Percentiles rank a stretch among this genome's conserved stretches.
phyloP scores from a whole-genome alignment of 2,888 invertebrate genomes.

The Spisula subtruncata region DNA sequence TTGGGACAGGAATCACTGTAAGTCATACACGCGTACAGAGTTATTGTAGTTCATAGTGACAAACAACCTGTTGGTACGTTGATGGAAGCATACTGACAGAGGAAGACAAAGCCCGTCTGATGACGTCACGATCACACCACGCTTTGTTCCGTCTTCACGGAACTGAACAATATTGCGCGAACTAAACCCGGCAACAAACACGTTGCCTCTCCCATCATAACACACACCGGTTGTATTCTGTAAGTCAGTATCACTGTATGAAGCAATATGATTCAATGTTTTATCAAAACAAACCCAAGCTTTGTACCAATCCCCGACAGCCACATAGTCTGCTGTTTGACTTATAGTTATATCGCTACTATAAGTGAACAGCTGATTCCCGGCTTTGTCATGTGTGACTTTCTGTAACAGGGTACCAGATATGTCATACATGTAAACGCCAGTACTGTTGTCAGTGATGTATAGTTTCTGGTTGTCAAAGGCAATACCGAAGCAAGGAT shows the following conservation, averaged over 20 bases:
- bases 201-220: constrained; percentile 12
- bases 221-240: background rate
- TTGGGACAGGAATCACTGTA: background rate
- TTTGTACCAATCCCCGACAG: background rate
- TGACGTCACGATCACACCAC: constrained; percentile 2
- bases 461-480: constrained; percentile 12
- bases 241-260: constrained; percentile 4
- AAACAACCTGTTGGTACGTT: background rate
- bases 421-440: constrained; percentile 2
- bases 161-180: background rate
- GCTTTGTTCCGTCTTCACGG: constrained; percentile 7
- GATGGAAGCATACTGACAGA: constrained; percentile 12
- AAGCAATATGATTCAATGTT: background rate
- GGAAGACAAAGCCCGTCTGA: background rate
- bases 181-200: background rate
- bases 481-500: constrained; percentile 26
- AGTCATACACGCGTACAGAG: background rate
- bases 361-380: background rate
- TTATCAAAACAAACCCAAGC: background rate
- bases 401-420: constrained; percentile 11
- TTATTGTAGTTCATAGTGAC: background rate
- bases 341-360: background rate
- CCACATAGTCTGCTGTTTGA: background rate
- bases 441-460: background rate
- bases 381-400: background rate